Conservation (phyloP, 2,888 invertebrate species). For the Apocheima hispidaria region DNA sequence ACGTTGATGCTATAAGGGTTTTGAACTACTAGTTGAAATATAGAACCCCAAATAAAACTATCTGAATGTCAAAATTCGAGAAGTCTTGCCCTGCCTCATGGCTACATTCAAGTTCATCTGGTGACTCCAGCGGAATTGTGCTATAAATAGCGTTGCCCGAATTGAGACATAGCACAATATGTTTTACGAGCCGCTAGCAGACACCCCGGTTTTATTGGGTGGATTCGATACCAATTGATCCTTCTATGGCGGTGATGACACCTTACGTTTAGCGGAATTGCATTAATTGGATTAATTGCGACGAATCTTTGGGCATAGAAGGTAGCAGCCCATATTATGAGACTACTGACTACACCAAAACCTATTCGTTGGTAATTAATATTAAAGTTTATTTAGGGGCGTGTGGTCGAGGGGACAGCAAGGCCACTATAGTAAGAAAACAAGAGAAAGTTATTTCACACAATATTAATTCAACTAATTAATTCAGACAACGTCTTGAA, state of each 20-base stretch:
- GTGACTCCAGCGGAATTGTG: background rate
- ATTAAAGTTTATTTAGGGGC: too few relatives aligned
- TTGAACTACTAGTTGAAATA: too few relatives aligned
- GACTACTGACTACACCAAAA: too few relatives aligned
- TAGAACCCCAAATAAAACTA: too few relatives aligned
- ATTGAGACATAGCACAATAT: slow-evolving; percentile 64
- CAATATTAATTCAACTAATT: too few relatives aligned
- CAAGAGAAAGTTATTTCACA: too few relatives aligned
- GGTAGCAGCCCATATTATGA: background rate
- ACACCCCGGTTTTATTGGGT: slow-evolving; percentile 47
- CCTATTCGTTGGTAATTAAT: too few relatives aligned
- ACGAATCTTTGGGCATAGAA: slow-evolving; percentile 9
- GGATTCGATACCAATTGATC: slow-evolving; percentile 30
- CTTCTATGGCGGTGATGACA: slow-evolving; percentile 26
- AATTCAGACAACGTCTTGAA: too few relatives aligned
- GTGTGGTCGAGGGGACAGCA: too few relatives aligned
- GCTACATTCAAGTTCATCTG: background rate
- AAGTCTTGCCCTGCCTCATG: background rate
- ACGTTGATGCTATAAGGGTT: too few relatives aligned
- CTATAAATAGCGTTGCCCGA: slow-evolving; percentile 52
- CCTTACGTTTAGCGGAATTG: slow-evolving; percentile 20
- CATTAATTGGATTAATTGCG: slow-evolving; percentile 24
- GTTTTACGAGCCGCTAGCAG: slow-evolving; percentile 51
- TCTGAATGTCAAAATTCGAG: background rate
- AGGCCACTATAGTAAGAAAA: too few relatives aligned